These are phyloP conservation scores for Mythimna lalbum DNA, from an alignment of 2,888 invertebrate genomes.

Conservation along the genomic window DNA sequence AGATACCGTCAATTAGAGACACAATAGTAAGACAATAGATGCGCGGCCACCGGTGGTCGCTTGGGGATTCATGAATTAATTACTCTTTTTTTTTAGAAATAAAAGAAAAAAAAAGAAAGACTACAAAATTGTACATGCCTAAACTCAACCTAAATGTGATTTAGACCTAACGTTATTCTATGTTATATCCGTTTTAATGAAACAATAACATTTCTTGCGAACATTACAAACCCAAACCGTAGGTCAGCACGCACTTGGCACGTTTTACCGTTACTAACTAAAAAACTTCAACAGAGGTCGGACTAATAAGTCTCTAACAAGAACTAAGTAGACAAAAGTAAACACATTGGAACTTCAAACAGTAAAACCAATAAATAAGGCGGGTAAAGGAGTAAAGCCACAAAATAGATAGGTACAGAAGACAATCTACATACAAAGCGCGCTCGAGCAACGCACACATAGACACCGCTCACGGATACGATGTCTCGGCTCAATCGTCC, in stretches of 20 bases:
- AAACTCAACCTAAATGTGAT: background rate
- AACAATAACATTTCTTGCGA: background rate
- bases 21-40: too few relatives aligned
- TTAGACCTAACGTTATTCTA: background rate
- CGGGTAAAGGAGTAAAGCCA: conserved; percentile 6
- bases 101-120: too few relatives aligned
- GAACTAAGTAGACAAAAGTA: conserved; percentile 53
- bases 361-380: conserved; percentile 55
- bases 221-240: background rate
- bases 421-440: too few relatives aligned
- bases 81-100: too few relatives aligned
- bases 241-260: conserved; percentile 13
- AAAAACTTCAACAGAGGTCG: conserved; percentile 37
- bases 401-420: too few relatives aligned
- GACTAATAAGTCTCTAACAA: conserved; percentile 52
- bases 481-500: too few relatives aligned
- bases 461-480: too few relatives aligned
- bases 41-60: too few relatives aligned
- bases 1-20: too few relatives aligned
- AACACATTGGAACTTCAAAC: conserved; percentile 56
- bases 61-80: too few relatives aligned
- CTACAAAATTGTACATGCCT: background rate
- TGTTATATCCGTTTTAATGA: background rate
- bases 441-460: too few relatives aligned
- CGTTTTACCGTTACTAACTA: conserved; percentile 8